These are phyloP conservation scores for Zaprionus lineosus DNA, from an alignment of 2,888 invertebrate genomes.

Conservation along the genomic window DNA sequence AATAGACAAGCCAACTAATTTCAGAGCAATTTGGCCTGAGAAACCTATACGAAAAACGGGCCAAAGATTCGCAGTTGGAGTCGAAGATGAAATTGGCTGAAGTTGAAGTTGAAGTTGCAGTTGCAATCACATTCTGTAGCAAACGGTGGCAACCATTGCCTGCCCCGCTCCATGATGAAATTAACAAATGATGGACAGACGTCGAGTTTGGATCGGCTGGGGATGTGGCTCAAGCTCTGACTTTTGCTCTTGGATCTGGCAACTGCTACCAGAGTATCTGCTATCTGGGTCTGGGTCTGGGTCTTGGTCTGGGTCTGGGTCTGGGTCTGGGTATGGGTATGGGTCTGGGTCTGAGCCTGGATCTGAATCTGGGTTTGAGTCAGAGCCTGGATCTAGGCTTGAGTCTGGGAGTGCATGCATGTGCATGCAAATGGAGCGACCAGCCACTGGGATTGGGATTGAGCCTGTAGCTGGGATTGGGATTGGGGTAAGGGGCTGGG, in stretches of 20 bases:
- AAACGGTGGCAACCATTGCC: conserved; percentile 63
- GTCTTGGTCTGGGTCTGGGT: too few species aligned
- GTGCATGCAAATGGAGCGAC: conserved; percentile 65
- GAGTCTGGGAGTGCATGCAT: too few species aligned
- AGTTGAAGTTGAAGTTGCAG: background rate
- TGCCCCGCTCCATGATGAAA: conserved; percentile 59
- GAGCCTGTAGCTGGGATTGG: too few species aligned
- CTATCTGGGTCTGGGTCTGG: too few species aligned
- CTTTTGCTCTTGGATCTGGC: too few species aligned
- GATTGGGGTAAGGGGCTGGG: too few species aligned
- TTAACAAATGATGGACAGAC: conserved; percentile 81
- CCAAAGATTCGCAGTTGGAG: conserved; percentile 8
- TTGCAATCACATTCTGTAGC: conserved; percentile 26
- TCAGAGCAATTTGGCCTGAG: conserved; percentile 72
- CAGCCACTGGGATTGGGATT: conserved; percentile 60
- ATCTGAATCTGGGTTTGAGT: too few species aligned
- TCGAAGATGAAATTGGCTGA: conserved; percentile 6
- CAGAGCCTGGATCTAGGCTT: too few species aligned
- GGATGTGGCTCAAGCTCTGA: too few species aligned
- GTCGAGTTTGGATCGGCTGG: conserved; percentile 39
- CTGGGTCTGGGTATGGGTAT: too few species aligned
- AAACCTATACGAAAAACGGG: conserved; percentile 54
- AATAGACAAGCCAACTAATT: conserved; percentile 77
- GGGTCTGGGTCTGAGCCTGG: too few species aligned
- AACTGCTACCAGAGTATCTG: too few species aligned